Evolutionary conservation across 2,113 vertebrate species (phyloP).

Genomic region (Chunga burmeisteri): DNA sequence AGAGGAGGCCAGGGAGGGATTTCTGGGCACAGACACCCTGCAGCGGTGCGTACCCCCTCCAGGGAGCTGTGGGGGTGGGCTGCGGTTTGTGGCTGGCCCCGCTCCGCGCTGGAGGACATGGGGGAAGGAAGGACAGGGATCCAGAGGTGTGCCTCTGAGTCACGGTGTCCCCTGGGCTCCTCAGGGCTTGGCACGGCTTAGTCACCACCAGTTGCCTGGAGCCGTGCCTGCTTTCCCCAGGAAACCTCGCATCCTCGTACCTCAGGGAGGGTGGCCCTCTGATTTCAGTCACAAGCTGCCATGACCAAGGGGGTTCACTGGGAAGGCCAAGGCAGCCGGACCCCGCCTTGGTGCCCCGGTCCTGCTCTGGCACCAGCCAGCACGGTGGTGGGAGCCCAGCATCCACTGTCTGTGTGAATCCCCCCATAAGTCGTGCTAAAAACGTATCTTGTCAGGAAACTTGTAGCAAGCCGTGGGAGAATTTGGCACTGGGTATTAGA

Average conservation of each 20-base stretch:
- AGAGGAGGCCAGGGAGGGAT: not conserved
- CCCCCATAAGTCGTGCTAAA: not conserved
- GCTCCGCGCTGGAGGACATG: accelerated
- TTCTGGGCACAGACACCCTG: not conserved
- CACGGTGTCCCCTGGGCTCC: not conserved
- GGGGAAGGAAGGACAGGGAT: not conserved
- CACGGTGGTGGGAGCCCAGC: not conserved
- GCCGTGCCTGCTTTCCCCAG: not conserved
- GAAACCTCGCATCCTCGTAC: accelerated
- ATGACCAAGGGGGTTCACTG: accelerated
- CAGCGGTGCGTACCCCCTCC: not conserved
- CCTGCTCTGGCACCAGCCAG: not conserved
- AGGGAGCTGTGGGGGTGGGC: accelerated
- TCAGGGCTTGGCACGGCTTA: not conserved
- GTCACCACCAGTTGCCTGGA: not conserved
- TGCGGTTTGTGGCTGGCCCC: not conserved
- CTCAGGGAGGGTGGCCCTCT: accelerated
- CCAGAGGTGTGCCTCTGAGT: slow-evolving; percentile 22
- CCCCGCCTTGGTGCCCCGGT: not conserved
- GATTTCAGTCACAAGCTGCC: accelerated
- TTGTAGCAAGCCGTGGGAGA: slow-evolving; percentile 62
- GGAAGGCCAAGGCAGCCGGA: not conserved
- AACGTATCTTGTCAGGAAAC: slow-evolving; percentile 67
- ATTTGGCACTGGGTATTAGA: slow-evolving; percentile 64
- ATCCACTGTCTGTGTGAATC: not conserved